These are phyloP conservation scores for Anniella stebbinsi DNA, from an alignment of 2,797 vertebrate genomes.

Conservation along the genomic window DNA sequence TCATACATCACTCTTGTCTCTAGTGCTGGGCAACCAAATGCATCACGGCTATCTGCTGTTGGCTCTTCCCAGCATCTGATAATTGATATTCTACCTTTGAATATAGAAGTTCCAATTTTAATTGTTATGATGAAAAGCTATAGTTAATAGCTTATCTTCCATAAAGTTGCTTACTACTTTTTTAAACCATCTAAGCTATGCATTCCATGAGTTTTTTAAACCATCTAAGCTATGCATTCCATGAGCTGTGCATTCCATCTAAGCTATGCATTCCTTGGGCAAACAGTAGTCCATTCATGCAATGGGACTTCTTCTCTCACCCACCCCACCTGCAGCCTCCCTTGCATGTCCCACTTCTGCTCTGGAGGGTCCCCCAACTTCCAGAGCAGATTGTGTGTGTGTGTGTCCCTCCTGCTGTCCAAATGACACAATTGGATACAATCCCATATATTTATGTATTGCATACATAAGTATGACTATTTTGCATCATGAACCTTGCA, in stretches of 20 bases:
- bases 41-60: not conserved
- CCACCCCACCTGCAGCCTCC: no score
- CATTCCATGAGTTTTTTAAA: not conserved
- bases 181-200: no score
- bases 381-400: no score
- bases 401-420: no score
- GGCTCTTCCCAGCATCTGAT: not conserved
- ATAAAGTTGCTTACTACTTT: not conserved
- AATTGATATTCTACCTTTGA: not conserved
- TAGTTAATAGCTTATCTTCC: not conserved
- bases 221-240: not conserved
- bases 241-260: no score
- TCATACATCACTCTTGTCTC: not conserved
- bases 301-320: no score
- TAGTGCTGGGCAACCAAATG: not conserved
- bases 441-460: not conserved
- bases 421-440: no score
- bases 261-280: no score
- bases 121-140: not conserved
- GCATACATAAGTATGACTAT: not conserved
- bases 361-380: no score
- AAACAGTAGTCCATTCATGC: no score
- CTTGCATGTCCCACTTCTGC: no score
- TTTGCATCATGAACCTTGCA: not conserved
- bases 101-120: not conserved